phyloP scores from a whole-genome alignment of 1,140 invertebrate genomes.

The Drosophila asahinai region DNA sequence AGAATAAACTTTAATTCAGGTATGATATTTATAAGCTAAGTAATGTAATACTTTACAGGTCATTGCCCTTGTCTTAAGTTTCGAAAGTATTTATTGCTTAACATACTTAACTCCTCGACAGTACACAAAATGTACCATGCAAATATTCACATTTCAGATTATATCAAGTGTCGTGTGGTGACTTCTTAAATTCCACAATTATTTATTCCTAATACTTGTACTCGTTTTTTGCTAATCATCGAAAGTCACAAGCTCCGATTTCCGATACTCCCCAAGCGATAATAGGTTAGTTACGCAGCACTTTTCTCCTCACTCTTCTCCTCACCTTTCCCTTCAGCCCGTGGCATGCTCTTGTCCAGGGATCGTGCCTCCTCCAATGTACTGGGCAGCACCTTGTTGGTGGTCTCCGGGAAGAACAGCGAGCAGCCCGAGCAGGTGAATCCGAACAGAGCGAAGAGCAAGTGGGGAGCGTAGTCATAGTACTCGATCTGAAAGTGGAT shows the following conservation, averaged over 20 bases:
- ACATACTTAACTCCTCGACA: not conserved
- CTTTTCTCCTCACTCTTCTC: slow-evolving; percentile 28
- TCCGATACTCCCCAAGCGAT: not conserved
- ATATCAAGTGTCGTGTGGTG: not conserved
- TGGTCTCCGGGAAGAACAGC: slow-evolving; percentile 89
- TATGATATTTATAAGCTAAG: not conserved
- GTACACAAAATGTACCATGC: not conserved
- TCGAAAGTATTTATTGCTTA: not conserved
- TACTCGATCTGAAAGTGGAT: slow-evolving; percentile 84
- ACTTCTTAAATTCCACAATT: slow-evolving; percentile 4
- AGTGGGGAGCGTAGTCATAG: slow-evolving; percentile 86
- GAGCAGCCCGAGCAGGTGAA: slow-evolving; percentile 87
- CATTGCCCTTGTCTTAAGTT: not conserved
- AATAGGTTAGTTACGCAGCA: slow-evolving; percentile 24
- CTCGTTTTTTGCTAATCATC: slow-evolving; percentile 9
- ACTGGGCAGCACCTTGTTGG: slow-evolving; percentile 88
- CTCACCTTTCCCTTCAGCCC: no score
- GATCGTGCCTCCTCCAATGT: slow-evolving; percentile 89
- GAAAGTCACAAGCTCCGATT: slow-evolving; percentile 1
- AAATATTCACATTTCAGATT: not conserved
- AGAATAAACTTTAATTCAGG: not conserved
- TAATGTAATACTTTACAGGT: not conserved
- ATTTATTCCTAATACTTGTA: slow-evolving; percentile 10
- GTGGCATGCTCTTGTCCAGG: slow-evolving; percentile 80
- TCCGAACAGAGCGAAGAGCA: slow-evolving; percentile 88